Conservation (phyloP, 2,113 vertebrate genomes). For the Phycodurus eques region DNA sequence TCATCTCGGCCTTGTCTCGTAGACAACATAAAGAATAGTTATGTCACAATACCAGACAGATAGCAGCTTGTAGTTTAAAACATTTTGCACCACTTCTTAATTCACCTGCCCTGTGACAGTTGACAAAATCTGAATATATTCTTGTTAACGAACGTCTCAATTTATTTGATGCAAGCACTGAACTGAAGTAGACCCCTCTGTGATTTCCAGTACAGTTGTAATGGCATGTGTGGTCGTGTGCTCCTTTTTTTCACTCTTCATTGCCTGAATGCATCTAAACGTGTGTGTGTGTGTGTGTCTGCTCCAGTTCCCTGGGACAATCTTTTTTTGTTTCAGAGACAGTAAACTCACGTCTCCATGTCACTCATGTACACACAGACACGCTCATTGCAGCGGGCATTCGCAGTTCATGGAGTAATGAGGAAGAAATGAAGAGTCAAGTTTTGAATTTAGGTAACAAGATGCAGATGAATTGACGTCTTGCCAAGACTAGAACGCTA, state of each 20-base stretch:
- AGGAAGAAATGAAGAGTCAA: constrained; percentile 65
- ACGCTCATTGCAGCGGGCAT: constrained; percentile 15
- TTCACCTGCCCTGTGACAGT: constrained; percentile 4
- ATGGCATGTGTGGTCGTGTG: neutral
- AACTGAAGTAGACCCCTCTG: constrained; percentile 32
- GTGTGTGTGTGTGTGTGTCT: constrained; percentile 2
- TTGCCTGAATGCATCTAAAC: constrained; percentile 2
- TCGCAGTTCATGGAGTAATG: constrained; percentile 54
- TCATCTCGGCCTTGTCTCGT: too few species aligned
- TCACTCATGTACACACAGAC: constrained; percentile 2
- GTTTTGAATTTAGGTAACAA: constrained; percentile 66
- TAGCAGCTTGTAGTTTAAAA: neutral
- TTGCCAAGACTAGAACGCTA: constrained; percentile 53
- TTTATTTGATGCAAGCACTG: constrained; percentile 19
- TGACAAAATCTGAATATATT: constrained; percentile 4
- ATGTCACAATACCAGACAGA: too few species aligned
- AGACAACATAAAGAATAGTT: too few species aligned
- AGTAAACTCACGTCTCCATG: constrained; percentile 19
- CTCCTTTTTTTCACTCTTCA: neutral
- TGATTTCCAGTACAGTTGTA: constrained; percentile 9
- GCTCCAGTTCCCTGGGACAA: constrained; percentile 16
- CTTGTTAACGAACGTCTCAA: neutral
- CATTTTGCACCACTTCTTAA: neutral
- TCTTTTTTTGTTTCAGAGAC: constrained; percentile 26
- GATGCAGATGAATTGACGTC: constrained; percentile 57